phyloP scores from a whole-genome alignment of 2,888 invertebrate species.

The Oscheius sp. region DNA sequence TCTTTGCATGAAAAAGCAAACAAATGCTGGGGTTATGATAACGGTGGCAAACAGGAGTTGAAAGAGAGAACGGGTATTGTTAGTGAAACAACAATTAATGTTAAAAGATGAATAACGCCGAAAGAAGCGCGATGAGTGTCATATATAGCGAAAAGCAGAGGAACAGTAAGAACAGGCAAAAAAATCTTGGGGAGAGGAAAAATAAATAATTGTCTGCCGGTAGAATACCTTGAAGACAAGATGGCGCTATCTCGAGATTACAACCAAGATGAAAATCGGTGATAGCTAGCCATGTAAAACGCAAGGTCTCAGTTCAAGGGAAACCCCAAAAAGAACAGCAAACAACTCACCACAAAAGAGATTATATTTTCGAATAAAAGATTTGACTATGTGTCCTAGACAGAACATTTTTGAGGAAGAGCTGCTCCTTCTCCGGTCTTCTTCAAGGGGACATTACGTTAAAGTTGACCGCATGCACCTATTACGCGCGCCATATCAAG shows the following conservation, averaged over 20 bases:
- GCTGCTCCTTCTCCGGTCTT: constrained; percentile 10
- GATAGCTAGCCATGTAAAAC: constrained; percentile 8
- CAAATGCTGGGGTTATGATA: constrained; percentile 10
- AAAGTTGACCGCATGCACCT: constrained; percentile 30
- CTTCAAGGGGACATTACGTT: constrained; percentile 26
- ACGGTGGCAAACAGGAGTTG: no score
- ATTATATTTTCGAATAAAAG: constrained; percentile 7
- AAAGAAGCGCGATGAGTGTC: no score
- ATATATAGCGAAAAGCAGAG: not conserved
- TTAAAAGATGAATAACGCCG: no score
- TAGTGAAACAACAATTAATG: no score
- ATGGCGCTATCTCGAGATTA: constrained; percentile 30
- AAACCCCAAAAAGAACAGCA: constrained; percentile 5
- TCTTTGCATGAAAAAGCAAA: constrained; percentile 5
- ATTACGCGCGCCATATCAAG: constrained; percentile 28
- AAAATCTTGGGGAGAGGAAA: not conserved
- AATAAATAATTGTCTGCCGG: not conserved
- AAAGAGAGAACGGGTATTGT: no score
- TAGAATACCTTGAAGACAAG: constrained; percentile 14
- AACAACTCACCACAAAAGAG: constrained; percentile 19
- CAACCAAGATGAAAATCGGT: constrained; percentile 21
- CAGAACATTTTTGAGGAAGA: constrained; percentile 1
- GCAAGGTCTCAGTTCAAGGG: constrained; percentile 2
- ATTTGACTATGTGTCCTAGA: constrained; percentile 12
- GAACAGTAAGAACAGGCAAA: not conserved